Conservation (phyloP, 2,113 vertebrate genomes). For the Calypte anna region DNA sequence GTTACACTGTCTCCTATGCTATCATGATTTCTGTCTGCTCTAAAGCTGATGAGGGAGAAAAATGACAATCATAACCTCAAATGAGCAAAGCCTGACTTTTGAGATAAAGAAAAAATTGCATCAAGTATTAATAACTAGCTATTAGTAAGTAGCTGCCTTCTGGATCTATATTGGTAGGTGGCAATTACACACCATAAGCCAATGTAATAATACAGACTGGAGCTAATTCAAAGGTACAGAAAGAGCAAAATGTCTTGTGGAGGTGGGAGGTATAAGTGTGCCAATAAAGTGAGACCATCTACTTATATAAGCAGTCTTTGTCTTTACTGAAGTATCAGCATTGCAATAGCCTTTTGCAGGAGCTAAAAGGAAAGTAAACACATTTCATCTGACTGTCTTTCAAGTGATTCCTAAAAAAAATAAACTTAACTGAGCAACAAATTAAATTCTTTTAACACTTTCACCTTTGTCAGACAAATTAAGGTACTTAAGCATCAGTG, state of each 20-base stretch:
- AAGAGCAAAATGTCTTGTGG: background rate
- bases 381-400: background rate
- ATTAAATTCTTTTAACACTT: constrained; percentile 21
- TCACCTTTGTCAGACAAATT: constrained; percentile 5
- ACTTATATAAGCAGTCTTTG: background rate
- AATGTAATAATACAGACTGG: background rate
- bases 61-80: background rate
- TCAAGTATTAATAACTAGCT: background rate
- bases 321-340: background rate
- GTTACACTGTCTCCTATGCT: background rate
- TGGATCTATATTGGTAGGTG: background rate
- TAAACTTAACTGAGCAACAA: background rate
- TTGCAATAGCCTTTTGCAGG: background rate
- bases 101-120: background rate
- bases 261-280: background rate
- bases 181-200: background rate
- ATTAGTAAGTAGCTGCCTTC: background rate
- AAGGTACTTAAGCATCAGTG: constrained; percentile 5
- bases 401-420: background rate
- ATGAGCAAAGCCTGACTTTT: background rate
- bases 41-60: background rate
- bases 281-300: background rate
- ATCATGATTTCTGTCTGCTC: background rate
- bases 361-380: background rate
- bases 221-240: background rate